Evolutionary conservation across 2,888 invertebrate species (phyloP).

Genomic region (Seladonia tumulorum): DNA sequence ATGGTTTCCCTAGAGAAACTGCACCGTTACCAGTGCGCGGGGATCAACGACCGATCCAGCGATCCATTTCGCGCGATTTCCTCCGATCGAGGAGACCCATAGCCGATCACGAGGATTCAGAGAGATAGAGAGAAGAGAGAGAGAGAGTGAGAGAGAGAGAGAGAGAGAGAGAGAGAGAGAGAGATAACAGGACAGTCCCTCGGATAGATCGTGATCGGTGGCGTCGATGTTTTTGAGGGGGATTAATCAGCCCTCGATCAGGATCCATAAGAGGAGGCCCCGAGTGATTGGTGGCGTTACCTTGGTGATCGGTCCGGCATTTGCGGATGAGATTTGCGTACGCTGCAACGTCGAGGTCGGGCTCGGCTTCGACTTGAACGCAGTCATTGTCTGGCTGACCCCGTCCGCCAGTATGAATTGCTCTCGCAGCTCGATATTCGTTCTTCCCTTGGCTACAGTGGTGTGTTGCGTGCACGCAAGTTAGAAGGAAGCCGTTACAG

Average conservation of each 20-base stretch:
- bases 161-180: not conserved
- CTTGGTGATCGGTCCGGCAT: conserved; percentile 97
- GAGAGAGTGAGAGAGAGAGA: conserved; percentile 16
- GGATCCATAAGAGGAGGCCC: conserved; percentile 20
- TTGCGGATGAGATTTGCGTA: conserved; percentile 86
- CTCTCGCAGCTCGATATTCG: conserved; percentile 99
- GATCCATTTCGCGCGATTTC: not conserved
- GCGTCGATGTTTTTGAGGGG: not conserved
- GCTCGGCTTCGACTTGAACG: conserved; percentile 97
- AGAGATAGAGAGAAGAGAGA: conserved; percentile 24
- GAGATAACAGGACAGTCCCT: conserved; percentile 16
- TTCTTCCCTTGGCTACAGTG: conserved; percentile 98
- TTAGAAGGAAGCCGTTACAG: conserved; percentile 76
- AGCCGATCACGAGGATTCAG: conserved; percentile 11
- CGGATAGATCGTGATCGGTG: conserved; percentile 27
- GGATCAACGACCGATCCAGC: conserved; percentile 50
- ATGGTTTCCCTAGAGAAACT: not conserved
- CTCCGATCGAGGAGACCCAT: not conserved
- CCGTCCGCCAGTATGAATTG: conserved; percentile 99
- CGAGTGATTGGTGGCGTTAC: conserved; percentile 85
- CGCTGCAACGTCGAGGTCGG: conserved; percentile 89
- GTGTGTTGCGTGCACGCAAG: conserved; percentile 84
- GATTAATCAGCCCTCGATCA: not conserved
- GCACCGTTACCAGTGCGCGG: not conserved
- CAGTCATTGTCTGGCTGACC: conserved; percentile 99